These are phyloP conservation scores for Synchiropus splendidus DNA, from an alignment of 2,113 vertebrate genomes.

Conservation along the genomic window DNA sequence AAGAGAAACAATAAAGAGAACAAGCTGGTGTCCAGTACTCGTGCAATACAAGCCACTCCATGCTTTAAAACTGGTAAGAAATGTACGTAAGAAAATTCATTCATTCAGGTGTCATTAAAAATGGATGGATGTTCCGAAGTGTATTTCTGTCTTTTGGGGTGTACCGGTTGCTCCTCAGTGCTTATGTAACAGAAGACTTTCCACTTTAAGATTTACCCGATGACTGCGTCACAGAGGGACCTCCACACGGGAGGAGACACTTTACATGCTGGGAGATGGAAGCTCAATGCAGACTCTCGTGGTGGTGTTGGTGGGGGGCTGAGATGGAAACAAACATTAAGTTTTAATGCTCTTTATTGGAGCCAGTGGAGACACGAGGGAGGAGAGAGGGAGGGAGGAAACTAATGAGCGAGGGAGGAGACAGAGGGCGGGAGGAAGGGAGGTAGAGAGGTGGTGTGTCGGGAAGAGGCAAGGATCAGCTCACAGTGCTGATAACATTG, in stretches of 20 bases:
- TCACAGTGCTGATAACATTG: constrained; percentile 48
- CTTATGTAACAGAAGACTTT: no score
- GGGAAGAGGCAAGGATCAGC: constrained; percentile 52
- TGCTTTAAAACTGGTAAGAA: no score
- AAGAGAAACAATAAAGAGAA: no score
- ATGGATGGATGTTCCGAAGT: no score
- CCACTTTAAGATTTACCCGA: neutral
- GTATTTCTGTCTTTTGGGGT: no score
- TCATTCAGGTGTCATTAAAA: no score
- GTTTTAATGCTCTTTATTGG: constrained; percentile 55
- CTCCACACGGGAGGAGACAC: constrained; percentile 4
- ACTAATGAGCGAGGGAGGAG: constrained; percentile 12
- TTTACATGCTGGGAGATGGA: neutral
- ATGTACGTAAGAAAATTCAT: no score
- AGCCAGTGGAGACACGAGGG: constrained; percentile 10
- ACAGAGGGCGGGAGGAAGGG: constrained; percentile 8
- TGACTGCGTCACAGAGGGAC: constrained; percentile 14
- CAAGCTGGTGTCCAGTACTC: no score
- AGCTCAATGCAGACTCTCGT: neutral
- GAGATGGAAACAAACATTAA: constrained; percentile 64
- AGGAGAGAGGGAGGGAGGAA: constrained; percentile 5
- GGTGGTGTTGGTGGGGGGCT: constrained; percentile 14
- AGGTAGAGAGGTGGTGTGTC: constrained; percentile 31
- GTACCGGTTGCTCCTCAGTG: no score
- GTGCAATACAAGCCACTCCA: no score